Evolutionary conservation across 2,888 invertebrate genomes (phyloP), one percentile per base, ranked within the genome.

Genomic region (Spodoptera littoralis): DNA sequence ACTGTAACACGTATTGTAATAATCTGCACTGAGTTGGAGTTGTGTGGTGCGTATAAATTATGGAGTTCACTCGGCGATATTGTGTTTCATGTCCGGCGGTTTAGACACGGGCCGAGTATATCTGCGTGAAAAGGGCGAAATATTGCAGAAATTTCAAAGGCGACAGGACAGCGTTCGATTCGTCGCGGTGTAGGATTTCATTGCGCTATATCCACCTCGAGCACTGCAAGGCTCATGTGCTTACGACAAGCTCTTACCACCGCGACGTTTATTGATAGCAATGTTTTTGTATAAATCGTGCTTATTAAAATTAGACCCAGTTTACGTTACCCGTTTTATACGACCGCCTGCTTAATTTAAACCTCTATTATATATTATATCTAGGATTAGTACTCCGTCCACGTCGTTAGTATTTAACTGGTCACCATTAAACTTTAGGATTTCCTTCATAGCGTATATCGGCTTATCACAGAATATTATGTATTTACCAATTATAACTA

Each of bases 81-180:
- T 93, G 93, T 92, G 92, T 94, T 94, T 92, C 94, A 92, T 89
- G 93, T 94, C 93, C 91, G 89, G 89, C 90, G 90, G 90, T 88
- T 93, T 92, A 90, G 93, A 93, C 93, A 91, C 89, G 92, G 89
- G 85, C 88, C 87, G 87, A 78, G 89, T 92, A 91, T 94, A 93
- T 93, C 92, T 92, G 91, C 90, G 92, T 92, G 93, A 94, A 94
- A 93, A 94, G 92, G 92, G 92, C 94, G 89, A 94, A 93, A 93
- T 94, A 94, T 94, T 92, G 94, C 92, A 93, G 90, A 92, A 93
- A 93, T 93, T 92, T 92, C 92, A 90, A 93, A 91, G 81, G 90
- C 89, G 94, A 94, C 93, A 93, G 92, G 92, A 91, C 92, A 90
- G 91, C 90, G 91, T 92, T 93, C 93, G 92, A 94, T 94, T 94